Evolutionary conservation across 35 echinoderm and acorn worm genomes (phyloP).

Genomic region (Anneissia japonica): DNA sequence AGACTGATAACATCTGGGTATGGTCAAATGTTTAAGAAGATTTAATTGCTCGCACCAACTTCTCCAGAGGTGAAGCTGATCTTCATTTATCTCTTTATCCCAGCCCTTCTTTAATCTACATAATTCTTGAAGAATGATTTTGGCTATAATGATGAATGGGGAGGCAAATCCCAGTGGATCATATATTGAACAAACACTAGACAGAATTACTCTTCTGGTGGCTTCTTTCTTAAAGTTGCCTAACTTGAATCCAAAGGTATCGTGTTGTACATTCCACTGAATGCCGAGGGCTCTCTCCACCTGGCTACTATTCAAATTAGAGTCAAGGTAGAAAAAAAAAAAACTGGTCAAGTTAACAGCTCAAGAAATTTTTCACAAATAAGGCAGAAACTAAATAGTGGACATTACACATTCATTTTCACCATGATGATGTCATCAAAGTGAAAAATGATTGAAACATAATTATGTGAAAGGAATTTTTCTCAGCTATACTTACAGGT

Average conservation of each 20-base stretch:
- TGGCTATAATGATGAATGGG: neutral
- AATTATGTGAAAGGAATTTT: too few species aligned
- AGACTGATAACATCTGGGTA: neutral
- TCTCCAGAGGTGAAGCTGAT: neutral
- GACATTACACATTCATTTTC: too few species aligned
- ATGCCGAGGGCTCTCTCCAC: neutral
- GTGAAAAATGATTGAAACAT: too few species aligned
- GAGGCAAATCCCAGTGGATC: neutral
- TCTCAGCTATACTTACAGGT: too few species aligned
- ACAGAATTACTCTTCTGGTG: neutral
- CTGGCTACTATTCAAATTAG: too few species aligned
- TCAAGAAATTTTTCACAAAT: too few species aligned
- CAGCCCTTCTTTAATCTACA: neutral
- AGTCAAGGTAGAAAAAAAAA: too few species aligned
- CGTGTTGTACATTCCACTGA: neutral
- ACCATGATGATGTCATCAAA: too few species aligned
- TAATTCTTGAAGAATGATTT: neutral
- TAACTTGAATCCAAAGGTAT: neutral
- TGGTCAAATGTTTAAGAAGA: neutral
- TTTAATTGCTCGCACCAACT: neutral
- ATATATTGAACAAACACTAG: neutral
- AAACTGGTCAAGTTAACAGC: too few species aligned
- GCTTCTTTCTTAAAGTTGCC: neutral
- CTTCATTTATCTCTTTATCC: neutral
- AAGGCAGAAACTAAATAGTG: too few species aligned